Conservation (phyloP, 2,888 invertebrate species). For the Agrilus mali region DNA sequence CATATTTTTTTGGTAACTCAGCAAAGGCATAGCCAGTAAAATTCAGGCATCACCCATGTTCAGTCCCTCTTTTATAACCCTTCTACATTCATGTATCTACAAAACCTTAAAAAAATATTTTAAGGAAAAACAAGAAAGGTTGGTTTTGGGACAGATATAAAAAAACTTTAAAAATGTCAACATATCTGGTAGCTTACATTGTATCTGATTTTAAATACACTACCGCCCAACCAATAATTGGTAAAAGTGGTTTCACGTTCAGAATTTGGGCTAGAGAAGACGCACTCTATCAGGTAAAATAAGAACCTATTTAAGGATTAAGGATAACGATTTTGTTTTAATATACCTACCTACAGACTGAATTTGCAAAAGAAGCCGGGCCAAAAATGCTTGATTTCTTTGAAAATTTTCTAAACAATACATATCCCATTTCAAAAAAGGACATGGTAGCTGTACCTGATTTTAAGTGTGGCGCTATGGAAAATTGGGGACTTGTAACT, state of each 20-base stretch:
- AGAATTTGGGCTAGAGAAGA: conserved; percentile 63
- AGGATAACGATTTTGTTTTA: neutral
- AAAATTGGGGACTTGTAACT: conserved; percentile 72
- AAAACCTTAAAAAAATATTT: too few species aligned
- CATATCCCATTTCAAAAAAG: conserved; percentile 61
- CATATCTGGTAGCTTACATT: conserved; percentile 78
- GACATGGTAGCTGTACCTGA: conserved; percentile 76
- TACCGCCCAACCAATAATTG: conserved; percentile 34
- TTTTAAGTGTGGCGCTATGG: conserved; percentile 66
- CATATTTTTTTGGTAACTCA: too few species aligned
- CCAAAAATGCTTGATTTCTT: conserved; percentile 62
- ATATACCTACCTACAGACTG: conserved; percentile 48
- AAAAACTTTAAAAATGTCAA: conserved; percentile 78
- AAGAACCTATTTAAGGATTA: neutral
- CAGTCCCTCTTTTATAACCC: too few species aligned
- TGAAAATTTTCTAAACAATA: conserved; percentile 57
- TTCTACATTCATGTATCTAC: too few species aligned
- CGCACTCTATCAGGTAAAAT: conserved; percentile 57
- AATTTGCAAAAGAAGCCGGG: conserved; percentile 62
- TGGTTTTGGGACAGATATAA: conserved; percentile 53
- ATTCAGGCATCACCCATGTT: too few species aligned
- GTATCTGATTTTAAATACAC: conserved; percentile 62
- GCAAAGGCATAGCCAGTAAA: too few species aligned
- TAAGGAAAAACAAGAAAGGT: too few species aligned
- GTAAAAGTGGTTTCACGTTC: conserved; percentile 39